Evolutionary conservation across 2,797 vertebrate genomes (phyloP).

Genomic region (Eulemur mongoz): DNA sequence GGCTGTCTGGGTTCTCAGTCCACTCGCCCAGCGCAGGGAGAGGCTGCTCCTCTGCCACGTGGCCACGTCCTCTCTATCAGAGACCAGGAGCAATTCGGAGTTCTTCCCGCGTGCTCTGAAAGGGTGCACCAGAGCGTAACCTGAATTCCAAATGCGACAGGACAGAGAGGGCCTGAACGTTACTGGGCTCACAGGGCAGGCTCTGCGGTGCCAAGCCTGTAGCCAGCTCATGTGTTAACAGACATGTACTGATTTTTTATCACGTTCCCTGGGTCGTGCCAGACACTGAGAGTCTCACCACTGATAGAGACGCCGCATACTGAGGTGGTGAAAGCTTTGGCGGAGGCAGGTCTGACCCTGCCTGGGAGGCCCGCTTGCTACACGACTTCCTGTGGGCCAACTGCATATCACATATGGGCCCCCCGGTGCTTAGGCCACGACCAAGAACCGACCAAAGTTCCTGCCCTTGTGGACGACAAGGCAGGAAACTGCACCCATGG

Average conservation of each 20-base stretch:
- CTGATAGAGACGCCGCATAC: background rate
- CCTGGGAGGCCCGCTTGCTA: background rate
- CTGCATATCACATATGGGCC: background rate
- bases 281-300: background rate
- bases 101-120: slow-evolving; percentile 89
- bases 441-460: background rate
- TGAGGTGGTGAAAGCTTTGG: background rate
- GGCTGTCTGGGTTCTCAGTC: slow-evolving; percentile 72
- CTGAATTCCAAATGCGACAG: slow-evolving; percentile 80
- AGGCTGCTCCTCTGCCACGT: slow-evolving; percentile 89
- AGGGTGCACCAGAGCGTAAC: slow-evolving; percentile 89
- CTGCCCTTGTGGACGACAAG: rapidly evolving
- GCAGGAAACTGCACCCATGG: rapidly evolving
- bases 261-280: background rate
- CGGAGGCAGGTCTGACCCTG: too few species aligned
- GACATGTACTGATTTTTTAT: too few species aligned
- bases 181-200: background rate
- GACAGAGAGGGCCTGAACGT: background rate
- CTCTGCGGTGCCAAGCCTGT: background rate
- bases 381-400: background rate
- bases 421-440: background rate
- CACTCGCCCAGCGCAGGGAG: slow-evolving; percentile 83
- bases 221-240: background rate
- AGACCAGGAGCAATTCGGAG: slow-evolving; percentile 88
- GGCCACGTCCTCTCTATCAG: slow-evolving; percentile 80